Conservation (phyloP, 2,888 invertebrate species). For the Ryuthela nishihirai region DNA sequence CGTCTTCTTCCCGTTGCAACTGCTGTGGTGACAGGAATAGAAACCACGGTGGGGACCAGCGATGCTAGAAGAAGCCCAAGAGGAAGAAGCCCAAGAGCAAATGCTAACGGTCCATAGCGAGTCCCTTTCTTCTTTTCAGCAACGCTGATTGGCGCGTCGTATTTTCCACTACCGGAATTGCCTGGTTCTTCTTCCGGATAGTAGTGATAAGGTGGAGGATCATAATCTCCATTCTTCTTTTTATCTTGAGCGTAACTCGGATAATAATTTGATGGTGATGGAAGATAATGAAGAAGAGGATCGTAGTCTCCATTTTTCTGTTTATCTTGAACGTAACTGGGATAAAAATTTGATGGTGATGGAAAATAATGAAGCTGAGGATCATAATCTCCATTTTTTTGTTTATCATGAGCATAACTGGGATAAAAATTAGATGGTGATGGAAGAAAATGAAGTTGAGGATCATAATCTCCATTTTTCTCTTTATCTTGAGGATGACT, state of each 20-base stretch:
- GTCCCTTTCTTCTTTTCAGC: conserved; percentile 23
- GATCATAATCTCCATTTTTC: too few species aligned
- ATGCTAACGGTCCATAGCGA: conserved; percentile 30
- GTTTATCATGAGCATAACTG: too few species aligned
- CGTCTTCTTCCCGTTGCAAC: conserved; percentile 29
- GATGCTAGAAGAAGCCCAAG: conserved; percentile 34
- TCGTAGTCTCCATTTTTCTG: too few species aligned
- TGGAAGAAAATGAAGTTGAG: too few species aligned
- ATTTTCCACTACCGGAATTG: conserved; percentile 3
- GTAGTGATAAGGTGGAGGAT: conserved; percentile 3
- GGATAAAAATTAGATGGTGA: too few species aligned
- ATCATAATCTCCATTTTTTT: too few species aligned
- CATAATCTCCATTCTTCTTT: background rate
- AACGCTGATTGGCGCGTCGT: conserved; percentile 3
- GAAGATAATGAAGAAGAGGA: conserved; percentile 3
- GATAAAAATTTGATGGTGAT: too few species aligned
- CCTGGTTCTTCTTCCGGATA: conserved; percentile 7
- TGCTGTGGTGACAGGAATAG: conserved; percentile 29
- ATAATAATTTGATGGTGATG: conserved; percentile 1
- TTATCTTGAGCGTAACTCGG: background rate
- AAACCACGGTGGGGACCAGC: conserved; percentile 30
- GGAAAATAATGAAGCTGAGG: too few species aligned
- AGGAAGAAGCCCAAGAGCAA: conserved; percentile 35
- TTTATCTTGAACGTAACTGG: too few species aligned
- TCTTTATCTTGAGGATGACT: too few species aligned